Evolutionary conservation across 1,140 invertebrate genomes (phyloP), one percentile per base, ranked within the genome.

Genomic region (Matsumurasca onukii): DNA sequence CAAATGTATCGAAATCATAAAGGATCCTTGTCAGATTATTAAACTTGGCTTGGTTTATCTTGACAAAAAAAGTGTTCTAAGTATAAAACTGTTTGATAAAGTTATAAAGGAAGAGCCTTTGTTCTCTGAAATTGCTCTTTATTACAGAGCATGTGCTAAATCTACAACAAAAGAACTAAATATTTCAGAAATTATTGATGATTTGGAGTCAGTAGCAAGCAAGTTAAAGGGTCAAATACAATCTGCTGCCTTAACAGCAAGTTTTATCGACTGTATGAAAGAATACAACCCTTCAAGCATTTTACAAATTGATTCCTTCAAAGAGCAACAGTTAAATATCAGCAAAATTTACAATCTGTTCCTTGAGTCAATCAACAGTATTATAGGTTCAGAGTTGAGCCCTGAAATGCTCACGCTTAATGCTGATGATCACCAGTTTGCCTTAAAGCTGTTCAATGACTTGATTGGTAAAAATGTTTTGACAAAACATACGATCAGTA

Each of bases 281-380:
- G n/a, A 17, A 3, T n/a, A 51, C n/a, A 20, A 51, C 24, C 5
- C 5, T 3, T 20, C 5, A 12, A 51, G 24, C 24, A 51, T 20
- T 3, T 20, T 51, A 20, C 49, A 51, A n/a, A 51, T n/a, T 51
- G 49, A 51, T 22, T 51, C 49, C n/a, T 51, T 51, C n/a, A 51
- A 51, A 22, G 3, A 51, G 49, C 49, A 51, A 20, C 49, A 51
- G n/a, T 3, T 20, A 51, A 51, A 20, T 20, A 22, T 51, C 17
- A 12, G 49, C 49, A 5, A 51, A 51, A 51, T n/a, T 3, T 51
- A 51, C 24, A 22, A 51, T 5, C 5, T 20, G n/a, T 51, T 51
- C n/a, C 5, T 5, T 51, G 5, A 3, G 3, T 51, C 49, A 51
- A 51, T 51, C 49, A 3, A 51, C 3, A 20, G n/a, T 3, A 51